phyloP scores from a whole-genome alignment of 2,113 vertebrate species.

The Prietella phreatophila region DNA sequence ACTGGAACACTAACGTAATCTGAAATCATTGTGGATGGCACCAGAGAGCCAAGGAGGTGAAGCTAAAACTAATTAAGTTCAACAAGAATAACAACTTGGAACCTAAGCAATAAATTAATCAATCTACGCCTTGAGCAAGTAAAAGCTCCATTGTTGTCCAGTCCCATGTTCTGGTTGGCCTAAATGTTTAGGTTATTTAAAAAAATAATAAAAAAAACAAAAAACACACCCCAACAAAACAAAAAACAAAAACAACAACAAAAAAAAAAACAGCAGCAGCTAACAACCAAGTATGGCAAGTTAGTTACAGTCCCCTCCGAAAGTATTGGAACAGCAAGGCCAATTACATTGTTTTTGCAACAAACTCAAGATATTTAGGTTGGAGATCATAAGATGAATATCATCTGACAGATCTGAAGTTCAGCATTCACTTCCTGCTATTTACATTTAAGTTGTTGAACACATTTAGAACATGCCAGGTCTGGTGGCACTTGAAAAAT shows the following conservation, averaged over 20 bases:
- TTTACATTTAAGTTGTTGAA: too few relatives aligned
- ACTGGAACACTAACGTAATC: background rate
- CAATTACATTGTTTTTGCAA: background rate
- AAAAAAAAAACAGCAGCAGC: too few relatives aligned
- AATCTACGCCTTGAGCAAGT: background rate
- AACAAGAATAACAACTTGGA: background rate
- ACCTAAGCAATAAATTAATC: background rate
- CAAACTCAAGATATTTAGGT: background rate
- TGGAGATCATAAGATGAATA: background rate
- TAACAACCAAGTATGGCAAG: background rate
- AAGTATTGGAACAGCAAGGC: background rate
- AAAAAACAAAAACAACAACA: too few relatives aligned
- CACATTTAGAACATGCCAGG: too few relatives aligned
- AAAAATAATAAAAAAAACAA: background rate
- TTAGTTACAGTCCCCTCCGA: too few relatives aligned
- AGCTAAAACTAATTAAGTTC: background rate
- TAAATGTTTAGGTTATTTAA: background rate
- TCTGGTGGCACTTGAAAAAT: too few relatives aligned
- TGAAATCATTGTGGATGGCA: background rate
- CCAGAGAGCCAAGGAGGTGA: background rate
- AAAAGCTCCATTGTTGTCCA: background rate
- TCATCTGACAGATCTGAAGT: background rate
- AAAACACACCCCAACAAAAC: too few relatives aligned
- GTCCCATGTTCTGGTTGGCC: background rate
- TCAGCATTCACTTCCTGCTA: background rate